Base-by-base conservation (phyloP, 2,113 vertebrate genomes). In the Pimephales promelas region DNA sequence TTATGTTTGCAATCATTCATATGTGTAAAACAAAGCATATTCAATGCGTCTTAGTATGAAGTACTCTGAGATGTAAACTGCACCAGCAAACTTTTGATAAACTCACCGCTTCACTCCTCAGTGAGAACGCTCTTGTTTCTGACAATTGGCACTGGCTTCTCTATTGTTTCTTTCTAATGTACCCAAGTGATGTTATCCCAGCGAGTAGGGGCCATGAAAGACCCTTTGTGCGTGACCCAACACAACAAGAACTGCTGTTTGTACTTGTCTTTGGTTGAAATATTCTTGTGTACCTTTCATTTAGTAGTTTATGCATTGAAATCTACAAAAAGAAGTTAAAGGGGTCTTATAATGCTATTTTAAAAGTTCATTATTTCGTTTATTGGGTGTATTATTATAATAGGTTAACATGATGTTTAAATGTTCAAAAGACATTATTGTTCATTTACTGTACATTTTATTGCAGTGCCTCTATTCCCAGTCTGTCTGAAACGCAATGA, bases 121-220 rank as follows among this genome's bases (percentile, higher is more conserved):
- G 26, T 47, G 31, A 79, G 61, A 74, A 77, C 11, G 26, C 79
- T 68, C 54, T 74, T 82, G 73, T 78, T 74, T 81, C 70, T 43
- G 62, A n/a, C 57, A 79, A 74, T 40, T 82, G 74, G 68, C 13
- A 61, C 36, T 84, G 82, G 57, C 14, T 72, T 79, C 26, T 49
- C 66, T 36, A 73, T 86, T 83, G 85, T 83, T 78, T 43, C 59
- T 66, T 59, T 52, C 52, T 74, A 86, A 66, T 77, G 66, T 43
- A 31, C 56, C 22, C 72, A 47, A 82, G 84, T 75, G 26, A 34
- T 61, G 49, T 76, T 71, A 71, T 82, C 80, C 74, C 68, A 74
- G 40, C n/a, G 20, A 72, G 57, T 24, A 16, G 59, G 22, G 66
- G 75, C 28, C 34, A 43, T 74, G 36, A 86, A 86, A 72, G 81